phyloP scores from a whole-genome alignment of 2,888 invertebrate species.

The Eurytoma californica region DNA sequence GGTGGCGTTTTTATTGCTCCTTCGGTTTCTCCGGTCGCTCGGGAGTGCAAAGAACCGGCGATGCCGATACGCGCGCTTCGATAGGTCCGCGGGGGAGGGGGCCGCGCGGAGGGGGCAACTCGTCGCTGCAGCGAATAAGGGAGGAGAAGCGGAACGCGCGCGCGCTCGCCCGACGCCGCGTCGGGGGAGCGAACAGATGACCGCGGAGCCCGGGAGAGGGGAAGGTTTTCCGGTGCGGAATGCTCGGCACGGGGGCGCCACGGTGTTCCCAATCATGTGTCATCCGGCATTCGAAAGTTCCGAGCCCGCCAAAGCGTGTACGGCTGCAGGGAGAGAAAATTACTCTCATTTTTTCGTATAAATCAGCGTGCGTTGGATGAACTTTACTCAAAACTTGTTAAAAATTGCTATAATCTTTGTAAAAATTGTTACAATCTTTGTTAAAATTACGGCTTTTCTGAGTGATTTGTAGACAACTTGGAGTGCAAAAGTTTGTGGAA shows the following conservation, averaged over 20 bases:
- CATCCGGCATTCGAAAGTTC: slow-evolving; percentile 32
- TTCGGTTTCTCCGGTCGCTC: slow-evolving; percentile 9
- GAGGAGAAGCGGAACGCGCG: not conserved
- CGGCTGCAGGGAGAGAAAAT: too few relatives aligned
- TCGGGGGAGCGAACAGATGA: slow-evolving; percentile 42
- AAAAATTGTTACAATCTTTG: too few relatives aligned
- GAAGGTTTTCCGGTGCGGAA: slow-evolving; percentile 51
- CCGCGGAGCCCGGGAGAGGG: slow-evolving; percentile 42
- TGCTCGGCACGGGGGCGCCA: slow-evolving; percentile 60
- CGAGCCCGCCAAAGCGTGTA: too few relatives aligned
- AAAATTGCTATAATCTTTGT: too few relatives aligned
- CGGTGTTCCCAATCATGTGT: slow-evolving; percentile 44
- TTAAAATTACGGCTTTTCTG: too few relatives aligned
- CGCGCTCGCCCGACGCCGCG: slow-evolving; percentile 12
- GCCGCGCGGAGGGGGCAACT: not conserved
- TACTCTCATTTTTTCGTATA: too few relatives aligned
- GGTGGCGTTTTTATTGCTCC: slow-evolving; percentile 3
- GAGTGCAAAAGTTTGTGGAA: too few relatives aligned
- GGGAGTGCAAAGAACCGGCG: not conserved
- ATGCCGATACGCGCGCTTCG: slow-evolving; percentile 11
- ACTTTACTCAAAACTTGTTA: too few relatives aligned
- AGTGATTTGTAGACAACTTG: too few relatives aligned
- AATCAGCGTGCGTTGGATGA: too few relatives aligned
- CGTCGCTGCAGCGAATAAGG: not conserved
- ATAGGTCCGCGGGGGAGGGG: not conserved